These are phyloP conservation scores for Glyptemys insculpta DNA, from an alignment of 2,797 vertebrate species.

Conservation along the genomic window DNA sequence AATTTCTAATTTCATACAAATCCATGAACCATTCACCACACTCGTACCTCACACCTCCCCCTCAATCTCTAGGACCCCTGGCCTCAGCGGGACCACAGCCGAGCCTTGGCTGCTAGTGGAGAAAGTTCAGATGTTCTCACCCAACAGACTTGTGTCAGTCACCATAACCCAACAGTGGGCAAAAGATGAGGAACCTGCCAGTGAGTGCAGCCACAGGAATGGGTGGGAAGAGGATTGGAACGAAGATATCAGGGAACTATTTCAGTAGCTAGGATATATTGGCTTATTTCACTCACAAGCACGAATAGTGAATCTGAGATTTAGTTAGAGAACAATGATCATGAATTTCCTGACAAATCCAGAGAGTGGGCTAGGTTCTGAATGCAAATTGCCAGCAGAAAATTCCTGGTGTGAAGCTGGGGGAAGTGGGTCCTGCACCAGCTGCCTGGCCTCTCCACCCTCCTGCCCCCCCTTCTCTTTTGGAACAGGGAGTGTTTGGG, in stretches of 20 bases:
- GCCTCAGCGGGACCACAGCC: not conserved
- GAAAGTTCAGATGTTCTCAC: not conserved
- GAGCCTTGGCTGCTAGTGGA: not conserved
- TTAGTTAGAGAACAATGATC: not conserved
- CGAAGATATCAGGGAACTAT: not conserved
- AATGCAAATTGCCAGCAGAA: not conserved
- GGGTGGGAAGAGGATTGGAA: not conserved
- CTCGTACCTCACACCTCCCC: not conserved
- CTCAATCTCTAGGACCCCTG: not conserved
- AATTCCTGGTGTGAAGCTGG: not conserved
- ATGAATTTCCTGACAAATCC: not conserved
- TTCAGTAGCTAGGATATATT: not conserved
- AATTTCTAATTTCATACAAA: slow-evolving; percentile 61
- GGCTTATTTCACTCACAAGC: not conserved
- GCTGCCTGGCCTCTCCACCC: not conserved
- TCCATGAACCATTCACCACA: not conserved
- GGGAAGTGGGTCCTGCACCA: not conserved
- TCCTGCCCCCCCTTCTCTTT: accelerated
- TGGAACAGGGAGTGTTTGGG: not conserved
- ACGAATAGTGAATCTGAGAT: not conserved
- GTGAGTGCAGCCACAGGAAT: not conserved
- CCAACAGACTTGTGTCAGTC: not conserved
- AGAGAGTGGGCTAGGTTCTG: not conserved
- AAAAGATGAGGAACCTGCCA: not conserved
- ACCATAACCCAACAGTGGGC: not conserved